phyloP scores from a whole-genome alignment of 1,140 invertebrate genomes.

The Vanessa atalanta region DNA sequence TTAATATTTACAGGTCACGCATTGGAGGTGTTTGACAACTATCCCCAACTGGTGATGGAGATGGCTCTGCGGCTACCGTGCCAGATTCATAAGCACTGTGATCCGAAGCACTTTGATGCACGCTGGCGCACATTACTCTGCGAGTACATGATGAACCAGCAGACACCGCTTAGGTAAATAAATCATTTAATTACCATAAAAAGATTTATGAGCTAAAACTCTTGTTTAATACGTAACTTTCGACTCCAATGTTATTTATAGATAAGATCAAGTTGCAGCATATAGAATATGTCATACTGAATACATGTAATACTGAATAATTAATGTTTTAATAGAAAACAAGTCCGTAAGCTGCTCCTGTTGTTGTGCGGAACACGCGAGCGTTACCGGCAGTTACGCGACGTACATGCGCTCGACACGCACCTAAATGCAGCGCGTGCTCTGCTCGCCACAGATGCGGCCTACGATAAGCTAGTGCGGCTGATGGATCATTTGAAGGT shows the following conservation, averaged over 20 bases:
- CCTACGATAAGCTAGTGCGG: constrained; percentile 95
- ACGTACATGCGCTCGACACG: constrained; percentile 93
- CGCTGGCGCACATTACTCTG: constrained; percentile 91
- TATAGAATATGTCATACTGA: neutral
- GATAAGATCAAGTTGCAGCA: neutral
- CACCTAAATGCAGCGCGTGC: constrained; percentile 86
- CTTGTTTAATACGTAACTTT: too few species aligned
- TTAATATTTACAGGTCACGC: constrained; percentile 84
- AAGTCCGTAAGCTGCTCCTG: constrained; percentile 94
- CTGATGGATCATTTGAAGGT: constrained; percentile 96
- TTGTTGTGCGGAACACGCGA: constrained; percentile 98
- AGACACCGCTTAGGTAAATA: constrained; percentile 84
- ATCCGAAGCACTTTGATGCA: constrained; percentile 89
- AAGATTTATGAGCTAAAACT: too few species aligned
- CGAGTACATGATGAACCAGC: constrained; percentile 97
- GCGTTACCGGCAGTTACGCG: constrained; percentile 95
- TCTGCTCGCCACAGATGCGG: constrained; percentile 81
- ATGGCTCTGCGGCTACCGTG: constrained; percentile 96
- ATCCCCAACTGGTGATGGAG: constrained; percentile 95
- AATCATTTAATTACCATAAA: neutral
- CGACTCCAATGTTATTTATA: too few species aligned
- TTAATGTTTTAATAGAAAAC: constrained; percentile 68
- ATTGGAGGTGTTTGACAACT: constrained; percentile 95
- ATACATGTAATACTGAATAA: neutral
- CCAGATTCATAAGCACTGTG: constrained; percentile 91